Percentiles rank a stretch among this genome's conserved stretches.
Conservation (phyloP, 2,888 invertebrate genomes). For the Molorchus minor region DNA sequence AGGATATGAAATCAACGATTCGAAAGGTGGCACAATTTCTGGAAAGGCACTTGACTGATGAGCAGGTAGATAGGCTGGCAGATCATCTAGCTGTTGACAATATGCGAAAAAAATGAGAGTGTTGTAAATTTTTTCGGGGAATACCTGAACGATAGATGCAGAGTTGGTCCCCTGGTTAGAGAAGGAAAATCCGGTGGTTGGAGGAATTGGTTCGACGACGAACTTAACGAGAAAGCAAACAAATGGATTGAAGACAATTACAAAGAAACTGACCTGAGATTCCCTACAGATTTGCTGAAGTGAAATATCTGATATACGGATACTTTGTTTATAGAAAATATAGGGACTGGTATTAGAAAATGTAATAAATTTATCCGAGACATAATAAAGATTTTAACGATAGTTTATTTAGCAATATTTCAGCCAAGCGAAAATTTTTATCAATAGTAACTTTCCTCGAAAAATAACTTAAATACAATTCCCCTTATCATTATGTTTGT, state of each 20-base stretch:
- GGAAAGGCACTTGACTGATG: not conserved
- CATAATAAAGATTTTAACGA: no score
- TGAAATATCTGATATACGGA: no score
- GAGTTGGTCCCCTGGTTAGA: not conserved
- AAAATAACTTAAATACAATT: no score
- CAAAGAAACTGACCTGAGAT: no score
- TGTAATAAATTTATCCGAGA: no score
- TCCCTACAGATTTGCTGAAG: no score
- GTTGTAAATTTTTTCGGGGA: not conserved
- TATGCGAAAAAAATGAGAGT: not conserved
- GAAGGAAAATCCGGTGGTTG: not conserved
- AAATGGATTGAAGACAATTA: constrained; percentile 9
- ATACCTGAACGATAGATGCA: not conserved
- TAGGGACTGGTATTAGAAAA: no score
- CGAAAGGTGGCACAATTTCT: not conserved
- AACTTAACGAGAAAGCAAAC: not conserved
- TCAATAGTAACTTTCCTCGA: no score
- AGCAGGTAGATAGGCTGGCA: not conserved
- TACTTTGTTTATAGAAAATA: no score
- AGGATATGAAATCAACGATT: not conserved
- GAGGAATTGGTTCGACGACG: not conserved
- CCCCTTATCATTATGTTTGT: no score
- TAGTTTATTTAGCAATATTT: no score
- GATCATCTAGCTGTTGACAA: not conserved
- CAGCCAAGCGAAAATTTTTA: no score